Percentiles rank a stretch among this genome's conserved stretches.
Conservation (phyloP, 2,888 invertebrate genomes). For the Metopia argyrocephala region DNA sequence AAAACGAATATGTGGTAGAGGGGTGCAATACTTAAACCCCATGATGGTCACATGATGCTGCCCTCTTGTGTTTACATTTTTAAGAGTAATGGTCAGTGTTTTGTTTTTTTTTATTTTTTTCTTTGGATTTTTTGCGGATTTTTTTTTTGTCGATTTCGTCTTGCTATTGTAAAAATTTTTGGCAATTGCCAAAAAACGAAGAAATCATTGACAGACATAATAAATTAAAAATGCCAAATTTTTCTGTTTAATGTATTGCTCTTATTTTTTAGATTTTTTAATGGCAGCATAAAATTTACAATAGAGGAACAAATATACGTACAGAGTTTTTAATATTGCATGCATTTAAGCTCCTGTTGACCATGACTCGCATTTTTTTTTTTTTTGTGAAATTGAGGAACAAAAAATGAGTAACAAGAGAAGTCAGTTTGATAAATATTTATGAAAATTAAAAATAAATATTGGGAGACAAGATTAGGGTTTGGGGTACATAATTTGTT, state of each 20-base stretch:
- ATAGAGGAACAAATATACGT: background rate
- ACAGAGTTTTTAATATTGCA: background rate
- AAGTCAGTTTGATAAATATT: constrained; percentile 58
- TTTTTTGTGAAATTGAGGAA: constrained; percentile 20
- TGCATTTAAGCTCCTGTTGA: background rate
- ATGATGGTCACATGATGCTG: constrained; percentile 39
- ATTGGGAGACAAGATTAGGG: background rate
- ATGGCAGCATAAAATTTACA: constrained; percentile 50
- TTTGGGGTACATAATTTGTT: too few relatives aligned
- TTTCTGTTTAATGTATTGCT: background rate
- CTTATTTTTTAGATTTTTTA: constrained; percentile 55
- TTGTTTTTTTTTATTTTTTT: too few relatives aligned
- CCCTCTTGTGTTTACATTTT: background rate
- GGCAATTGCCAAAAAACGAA: constrained; percentile 75
- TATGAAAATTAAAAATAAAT: constrained; percentile 63
- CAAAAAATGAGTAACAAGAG: constrained; percentile 4
- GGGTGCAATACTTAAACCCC: constrained; percentile 16
- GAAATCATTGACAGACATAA: constrained; percentile 77
- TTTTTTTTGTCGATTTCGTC: constrained; percentile 43
- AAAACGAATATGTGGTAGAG: background rate
- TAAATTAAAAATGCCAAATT: constrained; percentile 73
- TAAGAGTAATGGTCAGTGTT: constrained; percentile 55
- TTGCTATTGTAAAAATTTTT: constrained; percentile 57
- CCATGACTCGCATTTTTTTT: constrained; percentile 13
- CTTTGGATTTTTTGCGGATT: constrained; percentile 13